Percentiles rank a stretch among this genome's conserved stretches.
Conservation (phyloP, 2,888 invertebrate species). For the Boloria selene region DNA sequence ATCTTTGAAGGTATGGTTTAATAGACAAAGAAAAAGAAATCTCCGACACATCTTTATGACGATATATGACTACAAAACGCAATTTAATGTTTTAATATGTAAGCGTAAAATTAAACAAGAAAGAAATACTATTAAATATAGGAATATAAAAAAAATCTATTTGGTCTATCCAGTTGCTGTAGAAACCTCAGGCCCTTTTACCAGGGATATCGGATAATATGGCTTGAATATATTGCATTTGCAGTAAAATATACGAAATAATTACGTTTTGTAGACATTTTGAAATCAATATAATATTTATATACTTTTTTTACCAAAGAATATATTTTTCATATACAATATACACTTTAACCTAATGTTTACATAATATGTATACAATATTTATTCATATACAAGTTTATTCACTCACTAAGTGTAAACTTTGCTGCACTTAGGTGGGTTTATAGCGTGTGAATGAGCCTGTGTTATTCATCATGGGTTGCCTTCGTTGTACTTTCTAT, state of each 20-base stretch:
- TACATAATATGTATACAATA: neutral
- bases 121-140: too few species aligned
- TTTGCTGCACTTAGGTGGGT: too few species aligned
- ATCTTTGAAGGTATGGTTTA: neutral
- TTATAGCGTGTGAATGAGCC: too few species aligned
- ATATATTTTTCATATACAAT: neutral
- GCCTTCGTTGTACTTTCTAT: too few species aligned
- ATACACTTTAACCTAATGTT: constrained; percentile 14
- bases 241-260: constrained; percentile 1
- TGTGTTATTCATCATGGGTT: too few species aligned
- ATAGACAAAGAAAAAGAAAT: neutral
- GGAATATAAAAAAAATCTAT: too few species aligned
- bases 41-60: constrained; percentile 8
- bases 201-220: too few species aligned
- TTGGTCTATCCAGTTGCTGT: too few species aligned
- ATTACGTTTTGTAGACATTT: constrained; percentile 26
- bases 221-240: too few species aligned
- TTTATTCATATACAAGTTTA: neutral
- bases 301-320: constrained; percentile 20
- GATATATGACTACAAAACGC: constrained; percentile 5
- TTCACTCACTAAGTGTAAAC: neutral
- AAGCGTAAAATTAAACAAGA: neutral
- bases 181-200: too few species aligned
- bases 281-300: constrained; percentile 2
- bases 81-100: neutral